These are phyloP conservation scores for Thaleichthys pacificus DNA, from an alignment of 2,797 vertebrate genomes.

Conservation along the genomic window DNA sequence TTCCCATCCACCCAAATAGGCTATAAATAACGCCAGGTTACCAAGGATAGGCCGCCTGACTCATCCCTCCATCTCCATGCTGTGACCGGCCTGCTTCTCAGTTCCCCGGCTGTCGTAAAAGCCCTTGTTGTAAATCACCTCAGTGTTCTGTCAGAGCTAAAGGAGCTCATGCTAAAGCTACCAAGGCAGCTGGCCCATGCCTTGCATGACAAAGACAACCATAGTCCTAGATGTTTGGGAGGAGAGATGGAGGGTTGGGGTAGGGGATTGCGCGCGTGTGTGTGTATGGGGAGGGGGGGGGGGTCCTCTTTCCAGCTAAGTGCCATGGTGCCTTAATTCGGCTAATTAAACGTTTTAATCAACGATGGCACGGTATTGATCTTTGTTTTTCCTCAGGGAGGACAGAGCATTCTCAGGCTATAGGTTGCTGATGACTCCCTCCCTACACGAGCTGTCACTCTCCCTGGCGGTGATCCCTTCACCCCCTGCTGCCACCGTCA, in stretches of 20 bases:
- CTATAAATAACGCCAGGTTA: constrained; percentile 73
- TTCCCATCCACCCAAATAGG: constrained; percentile 58
- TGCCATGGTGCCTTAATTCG: constrained; percentile 43
- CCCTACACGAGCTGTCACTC: constrained; percentile 65
- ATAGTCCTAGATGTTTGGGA: constrained; percentile 5
- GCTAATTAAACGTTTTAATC: constrained; percentile 68
- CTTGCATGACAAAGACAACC: constrained; percentile 20
- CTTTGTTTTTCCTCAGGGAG: constrained; percentile 32
- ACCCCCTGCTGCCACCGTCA: constrained; percentile 26
- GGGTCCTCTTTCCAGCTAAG: constrained; percentile 20
- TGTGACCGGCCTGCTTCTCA: constrained; percentile 46
- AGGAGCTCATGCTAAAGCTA: background rate
- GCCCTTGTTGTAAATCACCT: constrained; percentile 16
- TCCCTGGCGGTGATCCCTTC: constrained; percentile 49
- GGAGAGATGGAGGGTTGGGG: background rate
- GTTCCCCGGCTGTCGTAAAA: constrained; percentile 32
- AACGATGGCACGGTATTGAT: constrained; percentile 56
- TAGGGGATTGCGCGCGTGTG: background rate
- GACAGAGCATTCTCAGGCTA: constrained; percentile 48
- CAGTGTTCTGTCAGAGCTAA: constrained; percentile 6
- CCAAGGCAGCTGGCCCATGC: too few relatives aligned
- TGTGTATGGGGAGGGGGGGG: background rate
- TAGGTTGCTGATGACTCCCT: constrained; percentile 53
- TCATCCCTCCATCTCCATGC: constrained; percentile 44
- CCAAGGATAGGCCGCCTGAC: constrained; percentile 63